Conservation (phyloP, 2,888 invertebrate genomes). For the Thera britannica region DNA sequence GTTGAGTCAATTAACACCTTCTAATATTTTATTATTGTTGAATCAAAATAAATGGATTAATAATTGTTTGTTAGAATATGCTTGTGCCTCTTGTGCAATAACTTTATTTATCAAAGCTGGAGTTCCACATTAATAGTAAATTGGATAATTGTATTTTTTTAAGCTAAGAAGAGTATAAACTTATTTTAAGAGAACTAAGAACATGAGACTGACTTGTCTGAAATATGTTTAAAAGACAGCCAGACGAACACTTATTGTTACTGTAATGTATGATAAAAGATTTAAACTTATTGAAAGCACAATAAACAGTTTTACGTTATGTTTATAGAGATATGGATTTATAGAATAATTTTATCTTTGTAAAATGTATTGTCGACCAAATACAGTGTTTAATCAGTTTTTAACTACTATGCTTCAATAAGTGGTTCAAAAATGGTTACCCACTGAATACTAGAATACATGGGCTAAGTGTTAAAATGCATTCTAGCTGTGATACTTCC, state of each 20-base stretch:
- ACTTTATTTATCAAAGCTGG: conserved; percentile 39
- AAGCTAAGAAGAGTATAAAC: conserved; percentile 24
- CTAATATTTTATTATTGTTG: conserved; percentile 66
- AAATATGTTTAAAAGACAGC: conserved; percentile 70
- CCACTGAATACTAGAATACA: conserved; percentile 26
- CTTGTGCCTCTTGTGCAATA: conserved; percentile 67
- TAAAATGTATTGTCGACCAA: conserved; percentile 29
- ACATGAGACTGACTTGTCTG: conserved; percentile 51
- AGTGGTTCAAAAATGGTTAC: conserved; percentile 20
- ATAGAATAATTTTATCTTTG: conserved; percentile 32
- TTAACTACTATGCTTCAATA: conserved; percentile 4
- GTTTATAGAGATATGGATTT: conserved; percentile 29
- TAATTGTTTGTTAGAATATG: conserved; percentile 59
- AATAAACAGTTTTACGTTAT: conserved; percentile 35
- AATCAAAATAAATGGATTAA: conserved; percentile 57
- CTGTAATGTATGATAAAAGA: conserved; percentile 29
- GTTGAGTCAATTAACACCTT: conserved; percentile 76
- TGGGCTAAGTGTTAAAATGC: conserved; percentile 39
- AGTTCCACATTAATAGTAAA: conserved; percentile 51
- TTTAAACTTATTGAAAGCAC: conserved; percentile 31
- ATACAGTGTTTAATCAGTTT: conserved; percentile 18
- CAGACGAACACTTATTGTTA: conserved; percentile 54
- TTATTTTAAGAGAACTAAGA: conserved; percentile 29
- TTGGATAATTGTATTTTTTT: conserved; percentile 28
- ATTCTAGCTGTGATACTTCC: conserved; percentile 61